Base-by-base conservation (phyloP, 2,888 invertebrate species). In the Drosophila conformis region DNA sequence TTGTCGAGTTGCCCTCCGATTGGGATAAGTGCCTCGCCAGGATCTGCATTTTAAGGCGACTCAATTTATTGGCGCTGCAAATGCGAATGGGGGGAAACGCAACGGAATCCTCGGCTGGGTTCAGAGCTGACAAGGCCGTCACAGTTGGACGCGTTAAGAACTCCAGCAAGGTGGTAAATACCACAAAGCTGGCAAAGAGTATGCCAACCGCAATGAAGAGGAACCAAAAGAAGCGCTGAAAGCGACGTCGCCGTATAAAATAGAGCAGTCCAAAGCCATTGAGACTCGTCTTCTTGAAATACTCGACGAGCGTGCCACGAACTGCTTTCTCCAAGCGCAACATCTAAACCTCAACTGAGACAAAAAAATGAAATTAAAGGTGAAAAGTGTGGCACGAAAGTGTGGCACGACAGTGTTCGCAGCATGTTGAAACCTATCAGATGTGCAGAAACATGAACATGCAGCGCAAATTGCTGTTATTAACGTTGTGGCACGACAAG, bases 241-340 rank as follows among this genome's bases (percentile, higher is more conserved):
- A 80, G 38, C 85, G 88, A 10, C 91, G 89, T 2, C 83, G 64
- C 4, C 90, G 75, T 31, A 92, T 80, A 42, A 78, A 86, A 49
- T 90, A 90, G 0, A 92, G 73, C 31, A 92, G 53, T 0, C 89
- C 84, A 65, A 92, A 92, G 8, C 92, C 92, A 71, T 91, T 91
- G 15, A 92, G 81, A n/a, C 91, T 92, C 13, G 92, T 92, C 70
- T 91, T 90, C 51, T 87, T 83, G 57, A 92, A 90, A 74, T 88
- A 92, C 64, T 92, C 92, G 10, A 87, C 83, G 8, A 85, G 62
- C 4, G 92, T 91, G 8, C 74, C 66, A n/a, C 80, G 80, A 15
- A 73, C 49, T 8, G 92, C 92, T 52, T 53, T 58, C 36, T 56
- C 21, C 35, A 70, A n/a, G 5, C 78, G 74, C 25, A 81, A 73